Evolutionary conservation across 1,140 invertebrate species (phyloP).

Genomic region (Antheraea pernyi): DNA sequence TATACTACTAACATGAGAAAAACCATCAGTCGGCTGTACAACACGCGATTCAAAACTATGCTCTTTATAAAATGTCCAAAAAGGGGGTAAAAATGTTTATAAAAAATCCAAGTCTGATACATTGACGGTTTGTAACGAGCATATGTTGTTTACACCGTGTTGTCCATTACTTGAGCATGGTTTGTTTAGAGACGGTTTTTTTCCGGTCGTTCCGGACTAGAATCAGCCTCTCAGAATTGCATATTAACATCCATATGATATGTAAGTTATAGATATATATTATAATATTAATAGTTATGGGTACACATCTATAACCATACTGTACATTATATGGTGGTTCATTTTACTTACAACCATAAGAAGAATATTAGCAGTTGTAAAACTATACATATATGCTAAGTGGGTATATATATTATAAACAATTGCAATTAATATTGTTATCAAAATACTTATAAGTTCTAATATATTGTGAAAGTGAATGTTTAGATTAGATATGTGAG

Average conservation of each 20-base stretch:
- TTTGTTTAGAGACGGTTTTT: constrained; percentile 37
- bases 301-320: constrained; percentile 68
- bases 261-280: constrained; percentile 69
- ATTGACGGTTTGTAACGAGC: constrained; percentile 30
- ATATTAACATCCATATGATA: constrained; percentile 67
- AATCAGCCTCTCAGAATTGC: constrained; percentile 58
- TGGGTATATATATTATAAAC: constrained; percentile 34
- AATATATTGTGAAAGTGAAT: constrained; percentile 63
- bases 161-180: constrained; percentile 47
- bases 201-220: constrained; percentile 50
- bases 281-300: constrained; percentile 54
- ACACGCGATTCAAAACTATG: constrained; percentile 34
- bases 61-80: constrained; percentile 59
- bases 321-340: constrained; percentile 68
- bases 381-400: constrained; percentile 53
- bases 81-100: constrained; percentile 64
- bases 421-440: constrained; percentile 73
- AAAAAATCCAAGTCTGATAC: constrained; percentile 53
- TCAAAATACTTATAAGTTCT: constrained; percentile 68
- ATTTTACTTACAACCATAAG: constrained; percentile 66
- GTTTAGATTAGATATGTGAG: constrained; percentile 72
- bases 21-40: constrained; percentile 22
- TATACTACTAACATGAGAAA: constrained; percentile 21
- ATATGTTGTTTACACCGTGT: constrained; percentile 30
- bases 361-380: constrained; percentile 44